Conservation (phyloP, 1,140 invertebrate species). For the Apis dorsata region DNA sequence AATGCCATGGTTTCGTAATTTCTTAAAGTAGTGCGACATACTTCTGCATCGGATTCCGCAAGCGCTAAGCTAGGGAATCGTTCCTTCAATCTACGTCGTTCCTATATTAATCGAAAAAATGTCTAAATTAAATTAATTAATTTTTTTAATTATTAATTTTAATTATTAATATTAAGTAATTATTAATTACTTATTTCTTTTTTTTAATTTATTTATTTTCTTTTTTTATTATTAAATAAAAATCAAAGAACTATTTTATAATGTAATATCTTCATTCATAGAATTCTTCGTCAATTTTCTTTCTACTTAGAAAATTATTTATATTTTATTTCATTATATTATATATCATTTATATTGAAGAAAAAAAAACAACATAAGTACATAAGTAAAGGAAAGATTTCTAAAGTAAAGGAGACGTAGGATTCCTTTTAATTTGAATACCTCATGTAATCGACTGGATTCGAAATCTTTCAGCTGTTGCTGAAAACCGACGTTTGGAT, state of each 20-base stretch:
- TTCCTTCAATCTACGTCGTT: slow-evolving; percentile 89
- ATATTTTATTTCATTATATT: not conserved
- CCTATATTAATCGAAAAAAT: slow-evolving; percentile 79
- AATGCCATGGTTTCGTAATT: slow-evolving; percentile 90
- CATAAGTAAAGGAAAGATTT: not conserved
- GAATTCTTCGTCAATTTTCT: not conserved
- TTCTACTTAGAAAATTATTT: not conserved
- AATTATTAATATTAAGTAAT: no score
- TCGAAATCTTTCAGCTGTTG: slow-evolving; percentile 96
- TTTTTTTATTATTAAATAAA: not conserved
- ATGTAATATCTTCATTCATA: not conserved
- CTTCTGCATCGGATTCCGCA: slow-evolving; percentile 86
- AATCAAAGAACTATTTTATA: not conserved
- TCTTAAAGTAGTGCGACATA: slow-evolving; percentile 87
- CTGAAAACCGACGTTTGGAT: slow-evolving; percentile 97
- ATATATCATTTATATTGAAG: not conserved
- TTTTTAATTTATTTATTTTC: not conserved
- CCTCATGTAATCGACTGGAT: slow-evolving; percentile 88
- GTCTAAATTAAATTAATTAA: not conserved
- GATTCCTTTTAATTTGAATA: slow-evolving; percentile 72
- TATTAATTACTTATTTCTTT: not conserved
- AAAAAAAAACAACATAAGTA: not conserved
- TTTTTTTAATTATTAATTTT: no score
- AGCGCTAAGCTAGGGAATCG: slow-evolving; percentile 90
- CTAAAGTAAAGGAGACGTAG: no score